A percentile compares a stretch with the other conserved stretches of the same genome.
phyloP scores from a whole-genome alignment of 2,797 vertebrate species.

The Gorsachius magnificus region DNA sequence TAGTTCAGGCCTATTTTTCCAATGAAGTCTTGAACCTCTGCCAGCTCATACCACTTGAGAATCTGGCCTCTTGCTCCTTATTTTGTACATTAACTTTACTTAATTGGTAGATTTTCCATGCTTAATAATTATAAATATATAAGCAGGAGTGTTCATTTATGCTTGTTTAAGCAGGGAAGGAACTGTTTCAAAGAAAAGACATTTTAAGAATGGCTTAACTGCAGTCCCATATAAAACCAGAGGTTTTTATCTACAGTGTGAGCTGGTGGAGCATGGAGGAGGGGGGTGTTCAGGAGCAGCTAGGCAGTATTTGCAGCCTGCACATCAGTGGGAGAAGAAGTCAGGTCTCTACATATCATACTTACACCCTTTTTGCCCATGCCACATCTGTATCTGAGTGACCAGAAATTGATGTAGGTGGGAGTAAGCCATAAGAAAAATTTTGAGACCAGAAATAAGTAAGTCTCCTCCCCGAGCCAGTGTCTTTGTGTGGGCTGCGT shows the following conservation, averaged over 20 bases:
- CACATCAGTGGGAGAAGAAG: neutral
- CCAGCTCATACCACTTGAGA: neutral
- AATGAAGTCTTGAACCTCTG: neutral
- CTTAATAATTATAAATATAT: constrained; percentile 7
- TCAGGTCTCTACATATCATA: neutral
- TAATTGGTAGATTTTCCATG: neutral
- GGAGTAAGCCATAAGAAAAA: neutral
- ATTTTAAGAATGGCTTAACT: neutral
- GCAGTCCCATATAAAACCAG: neutral
- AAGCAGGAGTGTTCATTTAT: neutral
- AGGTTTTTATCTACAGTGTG: neutral
- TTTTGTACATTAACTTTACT: neutral
- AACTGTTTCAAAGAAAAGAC: neutral
- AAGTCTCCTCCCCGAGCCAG: neutral
- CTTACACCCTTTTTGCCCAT: neutral
- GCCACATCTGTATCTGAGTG: neutral
- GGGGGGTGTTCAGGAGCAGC: neutral
- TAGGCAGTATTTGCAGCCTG: neutral
- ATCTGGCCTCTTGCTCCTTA: neutral
- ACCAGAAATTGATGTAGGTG: neutral
- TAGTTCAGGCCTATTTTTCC: neutral
- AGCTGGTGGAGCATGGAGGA: neutral
- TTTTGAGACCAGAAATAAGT: neutral
- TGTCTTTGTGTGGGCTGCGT: neutral
- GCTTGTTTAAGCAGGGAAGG: neutral